Conservation (phyloP, 1,140 invertebrate species). For the Caerostris darwini region DNA sequence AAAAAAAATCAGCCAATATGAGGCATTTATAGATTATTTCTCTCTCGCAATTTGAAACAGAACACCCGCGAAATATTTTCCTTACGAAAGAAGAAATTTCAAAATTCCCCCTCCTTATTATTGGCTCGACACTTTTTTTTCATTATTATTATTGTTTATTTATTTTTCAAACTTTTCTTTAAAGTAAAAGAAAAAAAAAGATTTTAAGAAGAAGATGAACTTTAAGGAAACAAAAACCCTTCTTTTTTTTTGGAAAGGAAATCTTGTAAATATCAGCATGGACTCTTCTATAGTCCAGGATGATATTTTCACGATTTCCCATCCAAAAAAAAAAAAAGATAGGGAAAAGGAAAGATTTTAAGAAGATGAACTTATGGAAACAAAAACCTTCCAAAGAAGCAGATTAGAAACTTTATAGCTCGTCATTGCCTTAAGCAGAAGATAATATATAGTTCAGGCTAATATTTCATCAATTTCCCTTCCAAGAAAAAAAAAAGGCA, state of each 20-base stretch:
- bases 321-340: no score
- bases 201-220: background rate
- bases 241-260: background rate
- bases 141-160: background rate
- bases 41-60: constrained; percentile 71
- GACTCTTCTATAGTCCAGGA: no score
- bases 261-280: no score
- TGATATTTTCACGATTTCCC: no score
- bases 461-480: constrained; percentile 38
- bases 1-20: no score
- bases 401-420: constrained; percentile 34
- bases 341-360: no score
- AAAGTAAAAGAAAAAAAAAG: constrained; percentile 6
- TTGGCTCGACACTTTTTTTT: constrained; percentile 37
- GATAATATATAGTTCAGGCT: constrained; percentile 17
- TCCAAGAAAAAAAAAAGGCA: no score
- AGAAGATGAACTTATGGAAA: no score
- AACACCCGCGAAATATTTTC: constrained; percentile 58
- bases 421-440: background rate
- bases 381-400: constrained; percentile 18
- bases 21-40: no score
- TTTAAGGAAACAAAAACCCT: constrained; percentile 42
- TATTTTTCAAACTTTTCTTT: background rate
- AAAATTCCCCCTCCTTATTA: constrained; percentile 58
- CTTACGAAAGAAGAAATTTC: constrained; percentile 40